Percentiles rank a stretch among this genome's conserved stretches.
Conservation (phyloP, 2,113 vertebrate genomes). For the Pterocles orientalis region DNA sequence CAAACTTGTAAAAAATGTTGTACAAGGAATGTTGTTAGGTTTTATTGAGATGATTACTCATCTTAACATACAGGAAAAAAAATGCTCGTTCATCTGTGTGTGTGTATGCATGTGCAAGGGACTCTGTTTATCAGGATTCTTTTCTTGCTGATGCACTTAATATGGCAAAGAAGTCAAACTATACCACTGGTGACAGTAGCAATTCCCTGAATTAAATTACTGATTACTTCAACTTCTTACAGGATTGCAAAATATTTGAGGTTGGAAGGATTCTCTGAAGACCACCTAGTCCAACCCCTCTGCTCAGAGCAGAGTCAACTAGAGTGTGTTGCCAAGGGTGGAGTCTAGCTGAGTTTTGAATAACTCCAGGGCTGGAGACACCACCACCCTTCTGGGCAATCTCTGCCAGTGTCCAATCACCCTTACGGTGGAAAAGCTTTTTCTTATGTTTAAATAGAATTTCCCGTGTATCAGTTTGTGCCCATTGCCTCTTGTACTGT, state of each 20-base stretch:
- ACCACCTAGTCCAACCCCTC: fast-evolving
- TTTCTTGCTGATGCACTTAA: neutral
- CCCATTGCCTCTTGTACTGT: neutral
- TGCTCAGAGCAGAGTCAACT: neutral
- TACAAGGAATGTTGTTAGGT: neutral
- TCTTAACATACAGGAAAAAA: neutral
- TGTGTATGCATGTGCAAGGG: neutral
- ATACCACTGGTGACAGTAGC: neutral
- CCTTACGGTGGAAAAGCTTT: neutral
- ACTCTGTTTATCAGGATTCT: neutral
- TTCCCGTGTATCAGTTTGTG: neutral
- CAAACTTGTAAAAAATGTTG: neutral
- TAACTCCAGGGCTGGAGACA: neutral
- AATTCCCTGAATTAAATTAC: neutral
- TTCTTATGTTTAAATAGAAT: neutral
- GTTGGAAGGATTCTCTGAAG: neutral
- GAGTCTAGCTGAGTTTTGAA: neutral
- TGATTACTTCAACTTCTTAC: neutral
- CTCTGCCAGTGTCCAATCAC: neutral
- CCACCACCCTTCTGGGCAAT: neutral
- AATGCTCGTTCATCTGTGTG: fast-evolving
- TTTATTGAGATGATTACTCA: neutral
- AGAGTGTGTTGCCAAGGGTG: neutral
- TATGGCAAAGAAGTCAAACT: neutral
- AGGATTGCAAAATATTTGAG: neutral